phyloP scores from a whole-genome alignment of 2,888 invertebrate species.

The Drosophila colorata region DNA sequence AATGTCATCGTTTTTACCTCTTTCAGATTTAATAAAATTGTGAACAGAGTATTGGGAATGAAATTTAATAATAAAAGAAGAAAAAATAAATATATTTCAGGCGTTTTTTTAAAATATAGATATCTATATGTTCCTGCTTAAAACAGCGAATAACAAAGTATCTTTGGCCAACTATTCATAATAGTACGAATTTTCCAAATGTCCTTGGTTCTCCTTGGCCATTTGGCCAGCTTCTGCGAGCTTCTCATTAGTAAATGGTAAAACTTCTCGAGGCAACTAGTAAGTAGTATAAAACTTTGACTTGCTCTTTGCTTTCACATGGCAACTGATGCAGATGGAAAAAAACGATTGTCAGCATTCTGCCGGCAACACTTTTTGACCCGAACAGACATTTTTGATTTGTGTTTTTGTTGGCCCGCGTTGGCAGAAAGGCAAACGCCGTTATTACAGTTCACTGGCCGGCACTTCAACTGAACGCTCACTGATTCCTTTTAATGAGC shows the following conservation, averaged over 20 bases:
- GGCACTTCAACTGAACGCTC: constrained; percentile 33
- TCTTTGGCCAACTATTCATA: constrained; percentile 13
- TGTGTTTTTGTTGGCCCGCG: not conserved
- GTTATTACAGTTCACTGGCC: constrained; percentile 61
- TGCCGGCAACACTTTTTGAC: constrained; percentile 32
- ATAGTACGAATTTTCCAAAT: constrained; percentile 6
- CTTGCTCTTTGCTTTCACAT: constrained; percentile 10
- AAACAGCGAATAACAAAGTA: not conserved
- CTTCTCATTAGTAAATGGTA: constrained; percentile 21
- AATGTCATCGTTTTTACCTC: too few species aligned
- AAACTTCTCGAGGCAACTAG: not conserved
- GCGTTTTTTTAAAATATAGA: too few species aligned
- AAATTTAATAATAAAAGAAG: too few species aligned
- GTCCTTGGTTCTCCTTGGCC: constrained; percentile 7
- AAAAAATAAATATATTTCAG: too few species aligned
- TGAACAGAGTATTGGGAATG: too few species aligned
- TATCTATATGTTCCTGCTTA: not conserved
- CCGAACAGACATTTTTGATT: constrained; percentile 36
- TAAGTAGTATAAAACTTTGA: constrained; percentile 37
- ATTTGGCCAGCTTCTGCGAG: constrained; percentile 4
- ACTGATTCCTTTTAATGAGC: constrained; percentile 64
- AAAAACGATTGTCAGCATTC: constrained; percentile 27
- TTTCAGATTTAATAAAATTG: too few species aligned
- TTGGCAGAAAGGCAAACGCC: constrained; percentile 36
- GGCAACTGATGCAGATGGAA: constrained; percentile 25